These are phyloP conservation scores for Cephus spinipes DNA, from an alignment of 2,888 invertebrate species.

Conservation along the genomic window DNA sequence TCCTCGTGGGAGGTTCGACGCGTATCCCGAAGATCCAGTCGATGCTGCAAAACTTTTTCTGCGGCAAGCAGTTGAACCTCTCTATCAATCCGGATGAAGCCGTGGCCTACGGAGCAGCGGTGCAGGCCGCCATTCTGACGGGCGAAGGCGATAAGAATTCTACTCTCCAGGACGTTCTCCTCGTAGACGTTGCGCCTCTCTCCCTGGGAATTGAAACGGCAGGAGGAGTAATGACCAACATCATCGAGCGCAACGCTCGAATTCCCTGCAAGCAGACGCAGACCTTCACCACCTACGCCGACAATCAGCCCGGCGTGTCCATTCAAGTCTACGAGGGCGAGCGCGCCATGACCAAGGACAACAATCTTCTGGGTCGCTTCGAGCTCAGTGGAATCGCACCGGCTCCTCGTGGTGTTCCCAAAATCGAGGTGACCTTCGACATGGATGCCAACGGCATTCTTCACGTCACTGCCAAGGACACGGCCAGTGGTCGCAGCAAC, in stretches of 20 bases:
- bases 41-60: slow-evolving; percentile 81
- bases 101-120: slow-evolving; percentile 93
- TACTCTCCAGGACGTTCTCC: slow-evolving; percentile 79
- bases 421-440: slow-evolving; percentile 71
- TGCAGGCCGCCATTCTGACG: slow-evolving; percentile 90
- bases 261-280: slow-evolving; percentile 72
- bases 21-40: slow-evolving; percentile 84
- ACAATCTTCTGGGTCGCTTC: slow-evolving; percentile 77
- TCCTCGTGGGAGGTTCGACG: slow-evolving; percentile 85
- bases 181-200: slow-evolving; percentile 77
- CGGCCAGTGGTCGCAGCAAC: slow-evolving; percentile 78
- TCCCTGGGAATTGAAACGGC: slow-evolving; percentile 84
- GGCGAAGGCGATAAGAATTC: slow-evolving; percentile 71
- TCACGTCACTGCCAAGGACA: slow-evolving; percentile 72
- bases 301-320: slow-evolving; percentile 75
- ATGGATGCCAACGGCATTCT: slow-evolving; percentile 76
- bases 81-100: slow-evolving; percentile 95
- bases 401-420: slow-evolving; percentile 76
- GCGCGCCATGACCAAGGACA: slow-evolving; percentile 85
- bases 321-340: slow-evolving; percentile 78
- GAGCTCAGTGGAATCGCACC: slow-evolving; percentile 79
- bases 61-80: slow-evolving; percentile 85
- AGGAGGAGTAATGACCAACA: slow-evolving; percentile 81
- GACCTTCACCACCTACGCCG: slow-evolving; percentile 76
- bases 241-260: slow-evolving; percentile 71